These are phyloP conservation scores for Cladorhizidae sp. DNA, from an alignment of 37 sponge, comb jelly and placozoan species.

Conservation along the genomic window DNA sequence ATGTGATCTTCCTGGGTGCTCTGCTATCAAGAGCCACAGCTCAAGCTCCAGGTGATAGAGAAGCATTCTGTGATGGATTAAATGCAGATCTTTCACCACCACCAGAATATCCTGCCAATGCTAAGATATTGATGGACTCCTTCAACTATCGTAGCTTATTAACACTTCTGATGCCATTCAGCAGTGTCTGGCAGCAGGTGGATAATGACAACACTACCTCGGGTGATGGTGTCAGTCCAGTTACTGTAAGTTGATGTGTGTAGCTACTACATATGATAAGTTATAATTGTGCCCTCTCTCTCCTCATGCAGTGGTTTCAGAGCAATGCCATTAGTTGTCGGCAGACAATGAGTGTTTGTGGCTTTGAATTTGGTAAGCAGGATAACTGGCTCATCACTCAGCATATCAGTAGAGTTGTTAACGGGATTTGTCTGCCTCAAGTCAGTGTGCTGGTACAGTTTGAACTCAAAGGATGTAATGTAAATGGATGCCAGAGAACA, in stretches of 20 bases:
- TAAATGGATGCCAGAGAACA: conserved; percentile 1
- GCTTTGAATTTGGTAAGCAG: neutral
- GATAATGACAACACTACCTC: conserved; percentile 12
- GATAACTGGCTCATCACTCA: conserved; percentile 49
- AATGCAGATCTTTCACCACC: too few relatives aligned
- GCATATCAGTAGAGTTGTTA: conserved; percentile 23
- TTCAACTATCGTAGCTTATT: conserved; percentile 12
- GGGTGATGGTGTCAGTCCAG: neutral
- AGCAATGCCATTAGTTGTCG: neutral
- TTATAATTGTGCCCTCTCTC: neutral
- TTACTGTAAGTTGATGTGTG: neutral
- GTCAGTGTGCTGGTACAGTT: conserved; percentile 14
- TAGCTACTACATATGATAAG: neutral
- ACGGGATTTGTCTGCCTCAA: conserved; percentile 17
- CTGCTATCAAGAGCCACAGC: neutral
- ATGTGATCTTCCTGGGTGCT: neutral
- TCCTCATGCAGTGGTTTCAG: conserved; percentile 29
- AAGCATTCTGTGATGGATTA: neutral
- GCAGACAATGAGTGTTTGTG: conserved; percentile 4
- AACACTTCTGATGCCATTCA: neutral
- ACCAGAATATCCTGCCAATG: neutral
- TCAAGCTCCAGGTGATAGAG: conserved; percentile 11
- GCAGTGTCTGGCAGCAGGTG: conserved; percentile 10
- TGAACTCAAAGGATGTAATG: neutral
- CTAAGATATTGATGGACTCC: conserved; percentile 37